Percentiles rank a stretch among this genome's conserved stretches.
phyloP scores from a whole-genome alignment of 2,888 invertebrate species.

The Phortica magna region DNA sequence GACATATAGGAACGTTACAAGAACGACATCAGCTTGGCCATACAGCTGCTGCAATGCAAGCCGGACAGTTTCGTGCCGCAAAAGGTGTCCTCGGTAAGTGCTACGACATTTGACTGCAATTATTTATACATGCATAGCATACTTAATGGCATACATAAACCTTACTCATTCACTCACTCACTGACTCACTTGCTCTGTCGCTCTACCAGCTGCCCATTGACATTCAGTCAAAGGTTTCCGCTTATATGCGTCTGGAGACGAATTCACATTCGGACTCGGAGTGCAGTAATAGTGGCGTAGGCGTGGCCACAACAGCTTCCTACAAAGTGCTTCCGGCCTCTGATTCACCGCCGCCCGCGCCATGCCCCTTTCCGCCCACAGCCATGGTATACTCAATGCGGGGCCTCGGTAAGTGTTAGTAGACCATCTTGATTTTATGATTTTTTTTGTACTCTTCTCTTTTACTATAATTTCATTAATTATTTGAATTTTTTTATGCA shows the following conservation, averaged over 20 bases:
- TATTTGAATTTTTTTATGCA: not conserved
- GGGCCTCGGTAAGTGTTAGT: conserved; percentile 79
- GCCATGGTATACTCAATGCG: conserved; percentile 87
- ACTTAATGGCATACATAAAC: not conserved
- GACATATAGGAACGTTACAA: conserved; percentile 90
- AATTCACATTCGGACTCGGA: conserved; percentile 78
- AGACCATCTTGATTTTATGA: conserved; percentile 72
- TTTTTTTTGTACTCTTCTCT: conserved; percentile 13
- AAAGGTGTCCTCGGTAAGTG: conserved; percentile 91
- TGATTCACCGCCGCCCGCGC: conserved; percentile 76
- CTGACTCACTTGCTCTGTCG: not conserved
- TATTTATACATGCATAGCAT: conserved; percentile 32
- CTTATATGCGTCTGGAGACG: conserved; percentile 80
- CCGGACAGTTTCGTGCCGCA: conserved; percentile 96
- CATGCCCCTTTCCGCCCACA: conserved; percentile 86
- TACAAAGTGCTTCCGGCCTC: conserved; percentile 78
- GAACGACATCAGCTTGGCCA: conserved; percentile 94
- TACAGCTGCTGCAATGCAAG: conserved; percentile 95
- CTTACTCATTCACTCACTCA: not conserved
- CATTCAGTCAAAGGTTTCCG: conserved; percentile 92
- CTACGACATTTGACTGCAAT: not conserved
- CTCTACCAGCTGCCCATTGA: conserved; percentile 88
- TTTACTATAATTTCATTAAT: not conserved
- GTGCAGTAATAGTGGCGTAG: conserved; percentile 77
- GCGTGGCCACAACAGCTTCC: conserved; percentile 76